Base-by-base conservation (phyloP, 1,140 invertebrate species). In the Dreissena polymorpha region DNA sequence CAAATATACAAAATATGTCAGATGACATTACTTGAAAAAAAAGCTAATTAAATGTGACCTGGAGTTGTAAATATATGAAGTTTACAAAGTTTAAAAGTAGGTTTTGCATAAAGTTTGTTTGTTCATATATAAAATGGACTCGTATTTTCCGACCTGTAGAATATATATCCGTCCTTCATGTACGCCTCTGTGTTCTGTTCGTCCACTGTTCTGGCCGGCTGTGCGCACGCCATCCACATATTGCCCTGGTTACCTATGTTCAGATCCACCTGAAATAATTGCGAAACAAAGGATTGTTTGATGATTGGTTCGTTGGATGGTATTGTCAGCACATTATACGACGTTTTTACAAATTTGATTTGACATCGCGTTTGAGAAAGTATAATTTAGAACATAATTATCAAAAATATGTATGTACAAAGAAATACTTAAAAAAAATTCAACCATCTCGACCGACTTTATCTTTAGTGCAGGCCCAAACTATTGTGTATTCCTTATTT, bases 101-200 rank as follows among this genome's bases (percentile, higher is more conserved):
- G n/a, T n/a, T n/a, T n/a, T n/a, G n/a, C n/a, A n/a, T n/a, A n/a
- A n/a, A n/a, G n/a, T n/a, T n/a, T n/a, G n/a, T n/a, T n/a, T n/a
- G n/a, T n/a, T n/a, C n/a, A n/a, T n/a, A n/a, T n/a, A n/a, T n/a
- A n/a, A n/a, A n/a, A 91, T n/a, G n/a, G n/a, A n/a, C n/a, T n/a
- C n/a, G n/a, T n/a, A n/a, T n/a, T n/a, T n/a, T n/a, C n/a, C n/a
- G n/a, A n/a, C n/a, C n/a, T n/a, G n/a, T n/a, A n/a, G n/a, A n/a
- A n/a, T n/a, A n/a, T n/a, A n/a, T n/a, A n/a, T n/a, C n/a, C n/a
- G n/a, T n/a, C n/a, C n/a, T n/a, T n/a, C n/a, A n/a, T n/a, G n/a
- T n/a, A n/a, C 0, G 93, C 92, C 81, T 94, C 93, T 84, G 94
- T 85, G 74, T 93, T 94, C 84, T 93, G 93, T 79, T 94, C 93